Percentiles rank a stretch among this genome's conserved stretches.
These are phyloP conservation scores for Vidua macroura DNA, from an alignment of 2,113 vertebrate genomes.

Conservation along the genomic window DNA sequence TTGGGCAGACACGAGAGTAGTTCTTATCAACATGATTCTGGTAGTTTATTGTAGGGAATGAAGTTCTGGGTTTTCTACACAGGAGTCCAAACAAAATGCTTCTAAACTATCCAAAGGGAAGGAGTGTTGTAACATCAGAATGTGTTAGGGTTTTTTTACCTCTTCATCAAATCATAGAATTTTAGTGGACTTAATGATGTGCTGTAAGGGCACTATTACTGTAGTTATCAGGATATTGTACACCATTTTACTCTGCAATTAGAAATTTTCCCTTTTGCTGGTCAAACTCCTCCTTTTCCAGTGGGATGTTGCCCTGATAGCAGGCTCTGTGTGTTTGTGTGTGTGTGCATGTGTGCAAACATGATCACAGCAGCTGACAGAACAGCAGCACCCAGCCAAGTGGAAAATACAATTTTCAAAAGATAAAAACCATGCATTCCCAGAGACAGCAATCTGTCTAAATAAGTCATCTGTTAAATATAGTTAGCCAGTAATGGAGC, in stretches of 20 bases:
- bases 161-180: not conserved
- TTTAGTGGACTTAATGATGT: not conserved
- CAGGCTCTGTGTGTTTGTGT: not conserved
- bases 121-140: not conserved
- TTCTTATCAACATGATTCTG: not conserved
- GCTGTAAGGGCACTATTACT: not conserved
- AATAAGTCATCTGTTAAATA: conserved; percentile 8
- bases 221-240: not conserved
- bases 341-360: not conserved
- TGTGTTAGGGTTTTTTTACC: not conserved
- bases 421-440: not conserved
- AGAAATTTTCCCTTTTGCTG: not conserved
- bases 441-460: conserved; percentile 14
- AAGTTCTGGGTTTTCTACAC: not conserved
- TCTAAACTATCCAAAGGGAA: not conserved
- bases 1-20: not conserved
- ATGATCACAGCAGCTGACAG: not conserved
- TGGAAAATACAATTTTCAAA: not conserved
- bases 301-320: not conserved
- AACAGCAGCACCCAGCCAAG: not conserved
- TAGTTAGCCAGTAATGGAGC: not conserved
- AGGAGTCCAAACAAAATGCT: not conserved
- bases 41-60: not conserved
- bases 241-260: not conserved
- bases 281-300: not conserved